phyloP scores from a whole-genome alignment of 1,140 invertebrate genomes.

The Cataglyphis hispanica region DNA sequence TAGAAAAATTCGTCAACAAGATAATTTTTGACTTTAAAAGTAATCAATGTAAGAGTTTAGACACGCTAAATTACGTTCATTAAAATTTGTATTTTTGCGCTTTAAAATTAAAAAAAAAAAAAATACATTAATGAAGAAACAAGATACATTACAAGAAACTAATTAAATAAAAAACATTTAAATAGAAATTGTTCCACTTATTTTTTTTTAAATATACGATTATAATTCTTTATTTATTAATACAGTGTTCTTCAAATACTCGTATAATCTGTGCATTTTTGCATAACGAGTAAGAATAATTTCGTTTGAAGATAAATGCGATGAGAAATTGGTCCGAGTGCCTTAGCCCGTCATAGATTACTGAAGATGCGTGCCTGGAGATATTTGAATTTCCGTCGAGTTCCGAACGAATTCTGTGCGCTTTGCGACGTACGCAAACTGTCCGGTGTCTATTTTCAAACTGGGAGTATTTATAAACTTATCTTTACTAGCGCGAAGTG shows the following conservation, averaged over 20 bases:
- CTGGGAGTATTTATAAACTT: conserved; percentile 71
- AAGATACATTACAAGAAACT: background rate
- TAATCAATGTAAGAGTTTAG: background rate
- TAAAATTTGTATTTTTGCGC: background rate
- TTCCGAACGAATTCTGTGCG: conserved; percentile 70
- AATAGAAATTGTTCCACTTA: too few relatives aligned
- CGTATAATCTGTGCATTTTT: background rate
- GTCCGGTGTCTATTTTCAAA: conserved; percentile 70
- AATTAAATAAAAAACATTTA: background rate
- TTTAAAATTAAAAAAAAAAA: background rate
- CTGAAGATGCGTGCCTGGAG: background rate
- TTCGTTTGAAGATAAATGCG: conserved; percentile 12
- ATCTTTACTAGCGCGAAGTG: conserved; percentile 68
- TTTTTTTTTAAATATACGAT: background rate
- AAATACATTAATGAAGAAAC: background rate
- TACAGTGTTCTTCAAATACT: background rate
- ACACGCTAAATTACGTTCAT: background rate
- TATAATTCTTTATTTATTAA: background rate
- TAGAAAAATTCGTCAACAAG: background rate
- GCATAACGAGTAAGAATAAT: background rate
- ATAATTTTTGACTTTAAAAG: background rate
- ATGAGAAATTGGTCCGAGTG: conserved; percentile 22
- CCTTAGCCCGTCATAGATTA: background rate
- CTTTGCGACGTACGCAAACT: conserved; percentile 51
- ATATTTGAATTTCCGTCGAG: conserved; percentile 65